Conservation (phyloP, 1,140 invertebrate genomes). For the Nasonia giraulti region DNA sequence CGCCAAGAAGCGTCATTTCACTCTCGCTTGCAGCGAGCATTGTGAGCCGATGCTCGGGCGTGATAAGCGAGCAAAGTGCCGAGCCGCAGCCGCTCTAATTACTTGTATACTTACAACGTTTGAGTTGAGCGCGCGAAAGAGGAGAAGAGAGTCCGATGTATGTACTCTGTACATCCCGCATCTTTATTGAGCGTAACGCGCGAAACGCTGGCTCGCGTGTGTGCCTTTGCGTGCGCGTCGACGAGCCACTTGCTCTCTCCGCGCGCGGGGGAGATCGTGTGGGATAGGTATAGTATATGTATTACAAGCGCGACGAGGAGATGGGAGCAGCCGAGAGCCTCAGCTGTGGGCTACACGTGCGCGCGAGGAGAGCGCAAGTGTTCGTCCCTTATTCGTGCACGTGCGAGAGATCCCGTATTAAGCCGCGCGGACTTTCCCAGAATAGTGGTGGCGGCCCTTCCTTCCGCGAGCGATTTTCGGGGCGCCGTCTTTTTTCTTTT, state of each 20-base stretch:
- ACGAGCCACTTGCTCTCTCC: no score
- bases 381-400: background rate
- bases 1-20: background rate
- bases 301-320: no score
- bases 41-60: background rate
- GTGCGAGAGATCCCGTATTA: background rate
- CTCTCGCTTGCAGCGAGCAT: background rate
- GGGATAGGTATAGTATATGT: background rate
- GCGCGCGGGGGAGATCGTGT: background rate
- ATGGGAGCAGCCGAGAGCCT: background rate
- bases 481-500: no score
- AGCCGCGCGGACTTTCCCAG: background rate
- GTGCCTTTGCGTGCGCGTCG: conserved; percentile 40
- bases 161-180: background rate
- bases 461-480: background rate
- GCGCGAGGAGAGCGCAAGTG: background rate
- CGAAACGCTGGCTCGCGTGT: conserved; percentile 56
- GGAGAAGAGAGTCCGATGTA: background rate
- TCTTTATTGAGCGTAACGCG: conserved; percentile 64
- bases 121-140: no score
- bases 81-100: conserved; percentile 54
- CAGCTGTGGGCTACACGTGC: background rate
- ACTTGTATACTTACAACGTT: conserved; percentile 41
- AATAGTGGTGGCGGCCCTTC: background rate
- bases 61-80: background rate